A percentile compares a stretch with the other conserved stretches of the same genome.
Evolutionary conservation across 2,113 vertebrate genomes (phyloP).

Genomic region (Planiliza haematocheilus): DNA sequence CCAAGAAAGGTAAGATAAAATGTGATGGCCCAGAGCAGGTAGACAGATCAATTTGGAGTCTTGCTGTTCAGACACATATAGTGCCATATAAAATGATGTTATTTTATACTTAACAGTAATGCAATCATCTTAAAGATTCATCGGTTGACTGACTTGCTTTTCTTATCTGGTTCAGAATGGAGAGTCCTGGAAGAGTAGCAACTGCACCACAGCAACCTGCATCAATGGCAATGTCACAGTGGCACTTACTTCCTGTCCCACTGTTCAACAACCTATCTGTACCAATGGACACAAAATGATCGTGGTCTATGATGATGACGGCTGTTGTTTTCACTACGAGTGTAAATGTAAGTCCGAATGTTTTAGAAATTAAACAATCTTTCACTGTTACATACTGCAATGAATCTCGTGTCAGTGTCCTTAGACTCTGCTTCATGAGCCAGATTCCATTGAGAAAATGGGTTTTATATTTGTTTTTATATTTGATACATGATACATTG

Average conservation of each 20-base stretch:
- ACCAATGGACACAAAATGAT: conserved; percentile 82
- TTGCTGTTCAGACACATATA: no score
- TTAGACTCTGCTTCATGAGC: no score
- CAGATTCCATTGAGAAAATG: no score
- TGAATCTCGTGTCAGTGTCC: background rate
- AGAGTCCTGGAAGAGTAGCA: conserved; percentile 82
- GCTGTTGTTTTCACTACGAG: conserved; percentile 88
- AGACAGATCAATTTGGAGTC: no score
- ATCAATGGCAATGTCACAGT: conserved; percentile 75
- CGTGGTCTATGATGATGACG: conserved; percentile 74
- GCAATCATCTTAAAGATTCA: no score
- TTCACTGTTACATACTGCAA: background rate
- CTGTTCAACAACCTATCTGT: conserved; percentile 74
- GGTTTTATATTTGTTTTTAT: no score
- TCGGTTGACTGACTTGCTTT: background rate
- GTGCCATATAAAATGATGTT: no score
- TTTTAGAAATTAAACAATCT: no score
- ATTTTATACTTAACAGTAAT: no score
- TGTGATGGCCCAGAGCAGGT: no score
- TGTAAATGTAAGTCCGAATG: conserved; percentile 93
- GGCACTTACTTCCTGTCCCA: conserved; percentile 65
- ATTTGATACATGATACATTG: no score
- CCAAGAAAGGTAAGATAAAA: conserved; percentile 72
- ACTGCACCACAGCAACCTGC: conserved; percentile 87
- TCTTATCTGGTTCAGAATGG: conserved; percentile 76